Percentiles rank a stretch among this genome's conserved stretches.
phyloP scores from a whole-genome alignment of 2,797 vertebrate species.

The Sphenopsis melanotis region DNA sequence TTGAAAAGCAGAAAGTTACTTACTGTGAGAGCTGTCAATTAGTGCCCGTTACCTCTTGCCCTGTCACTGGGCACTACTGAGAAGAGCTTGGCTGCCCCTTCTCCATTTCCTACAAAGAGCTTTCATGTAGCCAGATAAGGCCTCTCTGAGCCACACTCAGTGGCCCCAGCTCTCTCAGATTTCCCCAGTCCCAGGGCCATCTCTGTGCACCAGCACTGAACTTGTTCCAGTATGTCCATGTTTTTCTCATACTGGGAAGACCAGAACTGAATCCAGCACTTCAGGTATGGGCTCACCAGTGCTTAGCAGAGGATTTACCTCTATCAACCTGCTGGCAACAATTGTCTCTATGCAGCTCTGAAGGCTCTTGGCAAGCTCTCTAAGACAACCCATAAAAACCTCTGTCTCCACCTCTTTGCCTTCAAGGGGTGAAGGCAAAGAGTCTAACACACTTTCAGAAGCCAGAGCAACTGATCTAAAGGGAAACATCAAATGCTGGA shows the following conservation, averaged over 20 bases:
- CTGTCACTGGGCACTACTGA: background rate
- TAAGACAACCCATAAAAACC: background rate
- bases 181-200: background rate
- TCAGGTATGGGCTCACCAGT: background rate
- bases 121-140: background rate
- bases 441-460: background rate
- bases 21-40: background rate
- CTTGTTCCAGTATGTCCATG: background rate
- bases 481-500: too few relatives aligned
- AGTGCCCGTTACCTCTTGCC: background rate
- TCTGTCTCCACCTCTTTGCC: background rate
- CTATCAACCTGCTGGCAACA: background rate
- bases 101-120: background rate
- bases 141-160: background rate
- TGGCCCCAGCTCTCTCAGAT: background rate
- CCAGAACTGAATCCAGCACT: background rate
- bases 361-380: background rate
- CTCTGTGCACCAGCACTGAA: background rate
- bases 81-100: background rate
- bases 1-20: background rate
- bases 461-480: background rate
- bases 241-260: background rate
- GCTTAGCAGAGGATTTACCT: background rate
- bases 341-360: background rate
- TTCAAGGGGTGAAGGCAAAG: background rate